phyloP scores from a whole-genome alignment of 2,113 vertebrate species.

The Megaceryle maxima region DNA sequence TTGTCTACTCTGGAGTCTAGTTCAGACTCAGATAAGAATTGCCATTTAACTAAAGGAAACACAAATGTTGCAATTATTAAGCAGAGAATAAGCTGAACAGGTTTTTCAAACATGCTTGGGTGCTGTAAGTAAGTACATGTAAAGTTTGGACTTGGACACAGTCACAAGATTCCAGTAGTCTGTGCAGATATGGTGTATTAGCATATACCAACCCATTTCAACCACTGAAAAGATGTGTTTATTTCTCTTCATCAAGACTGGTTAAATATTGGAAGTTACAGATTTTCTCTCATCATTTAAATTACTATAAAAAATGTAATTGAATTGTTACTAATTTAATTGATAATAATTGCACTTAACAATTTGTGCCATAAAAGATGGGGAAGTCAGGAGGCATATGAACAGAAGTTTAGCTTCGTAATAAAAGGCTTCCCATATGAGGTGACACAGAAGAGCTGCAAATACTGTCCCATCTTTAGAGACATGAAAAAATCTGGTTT shows the following conservation, averaged over 20 bases:
- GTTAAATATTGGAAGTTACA: slow-evolving; percentile 14
- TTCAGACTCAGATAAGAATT: background rate
- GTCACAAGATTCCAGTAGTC: background rate
- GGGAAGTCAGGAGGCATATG: slow-evolving; percentile 9
- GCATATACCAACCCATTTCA: background rate
- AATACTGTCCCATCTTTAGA: background rate
- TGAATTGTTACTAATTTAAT: slow-evolving; percentile 33
- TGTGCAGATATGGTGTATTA: background rate
- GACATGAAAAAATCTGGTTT: background rate
- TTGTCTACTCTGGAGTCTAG: background rate
- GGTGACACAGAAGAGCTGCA: background rate
- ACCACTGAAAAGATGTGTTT: background rate
- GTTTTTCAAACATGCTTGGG: background rate
- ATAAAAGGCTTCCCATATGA: background rate
- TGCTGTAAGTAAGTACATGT: background rate
- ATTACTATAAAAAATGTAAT: background rate
- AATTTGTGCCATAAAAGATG: slow-evolving; percentile 7
- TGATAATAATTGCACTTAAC: slow-evolving; percentile 21
- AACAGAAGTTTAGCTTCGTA: background rate
- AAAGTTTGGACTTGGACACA: background rate
- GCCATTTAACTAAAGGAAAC: background rate
- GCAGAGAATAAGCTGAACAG: background rate
- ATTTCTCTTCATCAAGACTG: background rate
- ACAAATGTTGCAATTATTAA: background rate
- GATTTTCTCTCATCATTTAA: background rate